Evolutionary conservation across 2,888 invertebrate species (phyloP), one percentile per base, ranked within the genome.

Genomic region (Agrilus mali): DNA sequence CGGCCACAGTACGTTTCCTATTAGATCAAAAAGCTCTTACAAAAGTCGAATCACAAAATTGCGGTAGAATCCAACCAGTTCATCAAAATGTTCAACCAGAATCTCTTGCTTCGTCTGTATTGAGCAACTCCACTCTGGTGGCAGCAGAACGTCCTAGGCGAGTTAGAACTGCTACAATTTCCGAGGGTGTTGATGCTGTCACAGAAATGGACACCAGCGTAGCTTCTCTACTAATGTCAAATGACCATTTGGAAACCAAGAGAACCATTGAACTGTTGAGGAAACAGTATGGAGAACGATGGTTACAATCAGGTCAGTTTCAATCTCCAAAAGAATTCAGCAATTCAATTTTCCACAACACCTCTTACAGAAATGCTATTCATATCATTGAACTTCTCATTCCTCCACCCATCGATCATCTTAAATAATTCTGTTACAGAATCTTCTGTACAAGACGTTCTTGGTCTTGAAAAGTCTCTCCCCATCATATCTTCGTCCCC

Each of bases 221-320:
- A 27, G 4, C 47, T 47, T 41, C 41, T 47, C 34, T 41, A 59
- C 64, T 63, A 45, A 55, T 57, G 20, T 61, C 64, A 15, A 57
- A 58, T 20, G 72, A 73, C 41, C 74, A 77, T 55, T 61, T 78
- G 45, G 73, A 74, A 53, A 74, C 73, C 0, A 78, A 77, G 52
- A 69, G 70, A 49, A 71, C 75, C 58, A 72, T 80, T 45, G 70
- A 78, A 50, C 68, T 65, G 16, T 53, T 80, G 14, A 65, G 77
- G 12, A 61, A 72, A 47, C 70, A 71, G 52, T 76, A 72, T 56
- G 80, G 80, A 10, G 71, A 72, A 50, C 69, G 73, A 40, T 81
- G 80, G 80, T 55, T 81, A 27, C 27, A 27, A 27, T 8, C 27
- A 27, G 27, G 27, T 27, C 27, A 27, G 27, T 27, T 27, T 27